A percentile compares a stretch with the other conserved stretches of the same genome.
phyloP scores from a whole-genome alignment of 1,140 invertebrate species.

The Heliconius hewitsoni region DNA sequence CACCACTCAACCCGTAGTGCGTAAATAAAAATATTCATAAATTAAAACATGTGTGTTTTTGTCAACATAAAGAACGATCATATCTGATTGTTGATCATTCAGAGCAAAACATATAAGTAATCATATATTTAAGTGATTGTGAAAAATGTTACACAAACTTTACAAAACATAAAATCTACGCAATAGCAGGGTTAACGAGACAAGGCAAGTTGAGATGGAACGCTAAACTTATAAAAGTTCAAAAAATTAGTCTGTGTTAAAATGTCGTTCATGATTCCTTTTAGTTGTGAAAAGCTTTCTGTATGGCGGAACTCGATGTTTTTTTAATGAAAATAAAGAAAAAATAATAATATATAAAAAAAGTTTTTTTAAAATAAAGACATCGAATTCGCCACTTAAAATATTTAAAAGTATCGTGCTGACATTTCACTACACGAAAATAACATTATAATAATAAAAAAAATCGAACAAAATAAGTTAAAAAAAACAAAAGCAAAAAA shows the following conservation, averaged over 20 bases:
- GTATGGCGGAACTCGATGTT: slow-evolving; percentile 17
- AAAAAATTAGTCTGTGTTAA: slow-evolving; percentile 4
- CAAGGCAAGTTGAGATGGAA: not conserved
- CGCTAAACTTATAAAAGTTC: not conserved
- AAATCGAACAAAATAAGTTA: not conserved
- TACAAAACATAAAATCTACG: not conserved
- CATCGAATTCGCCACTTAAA: slow-evolving; percentile 1
- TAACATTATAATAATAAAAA: not conserved
- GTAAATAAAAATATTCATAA: no score
- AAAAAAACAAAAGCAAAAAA: no score
- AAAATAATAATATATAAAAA: not conserved
- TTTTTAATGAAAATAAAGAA: not conserved
- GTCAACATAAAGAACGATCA: not conserved
- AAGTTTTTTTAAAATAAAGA: not conserved
- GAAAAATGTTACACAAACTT: not conserved
- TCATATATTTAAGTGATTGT: not conserved
- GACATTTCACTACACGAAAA: not conserved
- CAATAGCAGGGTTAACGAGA: not conserved
- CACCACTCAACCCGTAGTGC: no score
- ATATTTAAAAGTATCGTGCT: slow-evolving; percentile 7
- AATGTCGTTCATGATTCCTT: slow-evolving; percentile 32
- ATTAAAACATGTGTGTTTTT: not conserved
- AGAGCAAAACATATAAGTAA: not conserved
- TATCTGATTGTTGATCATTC: no score
- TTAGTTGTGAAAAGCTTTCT: slow-evolving; percentile 30